A percentile compares a stretch with the other conserved stretches of the same genome.
Evolutionary conservation across 2,888 invertebrate genomes (phyloP).

Genomic region (Netelia fuscicornis): DNA sequence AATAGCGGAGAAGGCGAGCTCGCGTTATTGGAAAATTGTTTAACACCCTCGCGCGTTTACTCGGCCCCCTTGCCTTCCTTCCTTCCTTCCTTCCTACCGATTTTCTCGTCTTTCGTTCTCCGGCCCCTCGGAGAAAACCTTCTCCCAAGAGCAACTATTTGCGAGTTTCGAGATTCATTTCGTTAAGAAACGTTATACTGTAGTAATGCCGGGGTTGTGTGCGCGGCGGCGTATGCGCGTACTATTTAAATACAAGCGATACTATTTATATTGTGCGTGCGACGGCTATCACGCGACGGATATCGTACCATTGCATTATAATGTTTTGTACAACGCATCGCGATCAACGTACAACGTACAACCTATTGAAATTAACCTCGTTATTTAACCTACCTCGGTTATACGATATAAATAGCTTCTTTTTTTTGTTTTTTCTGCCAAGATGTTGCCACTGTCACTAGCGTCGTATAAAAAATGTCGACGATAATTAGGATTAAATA

Average conservation of each 20-base stretch:
- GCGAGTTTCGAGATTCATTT: too few species aligned
- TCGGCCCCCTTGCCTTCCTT: slow-evolving; percentile 5
- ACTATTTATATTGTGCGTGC: slow-evolving; percentile 4
- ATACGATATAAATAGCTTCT: too few species aligned
- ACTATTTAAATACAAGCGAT: slow-evolving; percentile 38
- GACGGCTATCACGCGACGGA: slow-evolving; percentile 47
- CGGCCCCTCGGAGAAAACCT: too few species aligned
- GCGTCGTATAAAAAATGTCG: slow-evolving; percentile 36
- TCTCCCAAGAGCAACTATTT: too few species aligned
- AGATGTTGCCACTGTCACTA: background rate
- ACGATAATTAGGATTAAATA: slow-evolving; percentile 65
- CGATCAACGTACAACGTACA: slow-evolving; percentile 24
- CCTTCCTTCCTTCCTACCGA: background rate
- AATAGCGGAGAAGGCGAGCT: slow-evolving; percentile 67
- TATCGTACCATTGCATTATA: slow-evolving; percentile 38
- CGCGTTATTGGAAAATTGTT: slow-evolving; percentile 62
- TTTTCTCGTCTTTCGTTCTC: too few species aligned
- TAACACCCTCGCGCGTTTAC: slow-evolving; percentile 39
- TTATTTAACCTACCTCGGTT: too few species aligned
- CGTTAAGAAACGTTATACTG: too few species aligned
- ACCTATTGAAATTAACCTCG: too few species aligned
- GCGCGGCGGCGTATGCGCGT: slow-evolving; percentile 10
- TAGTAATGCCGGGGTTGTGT: too few species aligned
- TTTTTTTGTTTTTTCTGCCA: background rate
- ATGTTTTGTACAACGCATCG: slow-evolving; percentile 29